Conservation (phyloP, 1,140 invertebrate species). For the Dreissena polymorpha region DNA sequence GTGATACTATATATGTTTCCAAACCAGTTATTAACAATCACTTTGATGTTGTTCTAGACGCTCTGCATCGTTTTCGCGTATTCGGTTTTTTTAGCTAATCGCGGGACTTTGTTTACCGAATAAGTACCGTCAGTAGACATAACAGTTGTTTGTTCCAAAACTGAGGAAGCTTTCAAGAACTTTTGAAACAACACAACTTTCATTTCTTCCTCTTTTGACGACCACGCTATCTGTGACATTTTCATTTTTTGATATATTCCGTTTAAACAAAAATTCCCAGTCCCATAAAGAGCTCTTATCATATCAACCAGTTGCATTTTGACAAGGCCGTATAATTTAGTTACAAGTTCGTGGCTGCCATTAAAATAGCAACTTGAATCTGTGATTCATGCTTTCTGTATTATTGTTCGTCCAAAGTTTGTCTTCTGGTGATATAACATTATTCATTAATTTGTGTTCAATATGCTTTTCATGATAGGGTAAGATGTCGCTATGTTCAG, state of each 20-base stretch:
- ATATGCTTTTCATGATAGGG: conserved; percentile 15
- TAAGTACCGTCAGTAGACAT: not conserved
- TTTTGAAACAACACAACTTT: conserved; percentile 10
- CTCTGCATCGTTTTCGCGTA: not conserved
- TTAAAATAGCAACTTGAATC: conserved; percentile 5
- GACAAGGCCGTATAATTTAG: conserved; percentile 12
- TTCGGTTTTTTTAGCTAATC: not conserved
- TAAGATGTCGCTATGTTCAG: not conserved
- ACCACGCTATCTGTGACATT: not conserved
- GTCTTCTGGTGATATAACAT: conserved; percentile 8
- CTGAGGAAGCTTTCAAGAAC: too few relatives aligned
- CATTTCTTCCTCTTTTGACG: conserved; percentile 4
- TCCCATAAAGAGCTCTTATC: conserved; percentile 21
- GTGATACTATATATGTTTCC: too few relatives aligned
- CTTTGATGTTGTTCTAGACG: too few relatives aligned
- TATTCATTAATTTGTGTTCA: not conserved
- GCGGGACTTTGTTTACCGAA: not conserved
- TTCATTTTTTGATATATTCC: not conserved
- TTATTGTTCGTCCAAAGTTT: conserved; percentile 32
- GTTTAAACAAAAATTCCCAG: conserved; percentile 5
- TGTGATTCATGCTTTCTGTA: conserved; percentile 27
- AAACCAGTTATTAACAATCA: too few relatives aligned
- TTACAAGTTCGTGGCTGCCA: not conserved
- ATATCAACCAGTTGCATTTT: conserved; percentile 28
- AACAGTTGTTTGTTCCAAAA: not conserved